These are phyloP conservation scores for Heteromyza rotundicornis DNA, from an alignment of 2,888 invertebrate species.

Conservation along the genomic window DNA sequence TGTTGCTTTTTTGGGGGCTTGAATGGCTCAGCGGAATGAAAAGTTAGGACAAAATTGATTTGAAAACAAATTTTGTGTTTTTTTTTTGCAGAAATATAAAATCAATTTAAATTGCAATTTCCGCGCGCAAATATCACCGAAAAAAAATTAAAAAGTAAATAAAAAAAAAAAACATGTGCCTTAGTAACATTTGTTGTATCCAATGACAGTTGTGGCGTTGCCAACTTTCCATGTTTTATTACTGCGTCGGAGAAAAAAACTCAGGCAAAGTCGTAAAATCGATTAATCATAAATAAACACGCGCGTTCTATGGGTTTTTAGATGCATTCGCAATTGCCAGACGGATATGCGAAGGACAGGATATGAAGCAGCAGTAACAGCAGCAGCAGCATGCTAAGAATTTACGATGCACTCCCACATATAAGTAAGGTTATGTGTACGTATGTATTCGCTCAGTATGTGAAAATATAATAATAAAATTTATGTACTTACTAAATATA, in stretches of 20 bases:
- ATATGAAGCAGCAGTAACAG: neutral
- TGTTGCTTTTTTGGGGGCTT: too few species aligned
- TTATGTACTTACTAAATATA: too few species aligned
- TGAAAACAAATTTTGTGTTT: too few species aligned
- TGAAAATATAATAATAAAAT: too few species aligned
- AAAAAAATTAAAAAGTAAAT: neutral
- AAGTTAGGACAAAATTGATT: too few species aligned
- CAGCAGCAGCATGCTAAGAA: neutral
- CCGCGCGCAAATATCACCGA: too few species aligned
- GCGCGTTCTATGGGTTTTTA: conserved; percentile 24
- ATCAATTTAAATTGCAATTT: too few species aligned
- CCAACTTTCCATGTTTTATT: neutral
- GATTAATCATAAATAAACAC: conserved; percentile 51
- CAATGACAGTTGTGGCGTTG: neutral
- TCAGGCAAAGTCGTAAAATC: conserved; percentile 39
- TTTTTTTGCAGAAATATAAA: too few species aligned
- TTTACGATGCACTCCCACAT: neutral
- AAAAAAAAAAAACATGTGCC: neutral
- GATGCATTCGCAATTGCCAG: conserved; percentile 8
- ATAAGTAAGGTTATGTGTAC: too few species aligned
- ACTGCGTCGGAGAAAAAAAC: neutral
- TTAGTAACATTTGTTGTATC: neutral
- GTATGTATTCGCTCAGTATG: too few species aligned
- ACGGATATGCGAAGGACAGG: neutral
- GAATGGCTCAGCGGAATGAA: too few species aligned